Percentiles rank a stretch among this genome's conserved stretches.
These are phyloP conservation scores for Aphrocallistes beatrix DNA, from an alignment of 37 sponge, comb jelly and placozoan genomes.

Conservation along the genomic window DNA sequence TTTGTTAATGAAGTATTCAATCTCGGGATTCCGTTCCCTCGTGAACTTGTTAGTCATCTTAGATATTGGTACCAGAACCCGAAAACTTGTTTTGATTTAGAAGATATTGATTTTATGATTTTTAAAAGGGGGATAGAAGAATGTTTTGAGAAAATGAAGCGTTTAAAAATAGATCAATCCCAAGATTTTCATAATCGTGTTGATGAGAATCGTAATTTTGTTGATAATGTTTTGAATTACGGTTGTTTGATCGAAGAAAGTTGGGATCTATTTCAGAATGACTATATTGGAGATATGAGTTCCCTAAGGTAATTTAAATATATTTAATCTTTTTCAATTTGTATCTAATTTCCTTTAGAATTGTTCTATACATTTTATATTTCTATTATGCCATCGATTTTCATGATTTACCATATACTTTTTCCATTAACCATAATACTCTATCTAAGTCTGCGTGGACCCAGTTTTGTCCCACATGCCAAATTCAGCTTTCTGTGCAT, in stretches of 20 bases:
- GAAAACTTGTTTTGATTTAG: neutral
- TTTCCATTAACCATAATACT: too few species aligned
- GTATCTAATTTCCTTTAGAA: too few species aligned
- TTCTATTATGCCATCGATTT: too few species aligned
- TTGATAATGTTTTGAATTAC: neutral
- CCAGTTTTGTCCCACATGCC: too few species aligned
- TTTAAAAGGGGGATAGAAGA: neutral
- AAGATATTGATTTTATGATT: neutral
- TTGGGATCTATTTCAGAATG: neutral
- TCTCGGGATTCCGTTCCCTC: neutral
- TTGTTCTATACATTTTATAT: too few species aligned
- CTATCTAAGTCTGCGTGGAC: too few species aligned
- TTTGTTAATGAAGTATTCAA: neutral
- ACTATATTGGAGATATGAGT: neutral
- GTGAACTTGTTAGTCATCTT: neutral
- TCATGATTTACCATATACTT: too few species aligned
- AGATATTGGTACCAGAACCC: neutral
- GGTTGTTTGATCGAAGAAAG: neutral
- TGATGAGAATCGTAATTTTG: neutral
- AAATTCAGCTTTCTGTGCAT: too few species aligned
- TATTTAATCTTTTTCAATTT: too few species aligned
- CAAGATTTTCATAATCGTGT: neutral
- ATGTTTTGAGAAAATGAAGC: neutral
- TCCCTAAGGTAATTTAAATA: neutral
- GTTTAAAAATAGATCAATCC: too few species aligned